Base-by-base conservation (phyloP, 2,888 invertebrate genomes). In the Icerya purchasi region DNA sequence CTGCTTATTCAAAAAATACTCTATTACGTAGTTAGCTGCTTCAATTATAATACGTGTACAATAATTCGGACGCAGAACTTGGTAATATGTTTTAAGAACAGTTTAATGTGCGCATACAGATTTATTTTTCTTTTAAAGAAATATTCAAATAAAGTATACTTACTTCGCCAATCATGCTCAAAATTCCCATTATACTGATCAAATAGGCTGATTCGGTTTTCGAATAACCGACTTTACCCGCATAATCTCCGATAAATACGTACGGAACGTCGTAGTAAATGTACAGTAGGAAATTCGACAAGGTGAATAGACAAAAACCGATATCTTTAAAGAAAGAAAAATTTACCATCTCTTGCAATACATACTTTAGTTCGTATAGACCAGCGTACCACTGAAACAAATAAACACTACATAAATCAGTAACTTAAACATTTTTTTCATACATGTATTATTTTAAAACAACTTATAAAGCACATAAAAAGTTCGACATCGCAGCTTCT, bases 181-280 rank as follows among this genome's bases (percentile, higher is more conserved):
- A 76, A 65, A 88, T 83, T 8, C 90, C 90, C 66, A 93, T 86
- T 57, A 88, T 79, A 14, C 89, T 86, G 63, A 92, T 86, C 60
- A 93, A 77, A 72, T 84, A 83, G 2, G 88, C 86, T 0, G 84
- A 78, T 67, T 83, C 80, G 3, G 80, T 78, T 67, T 84, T 81
- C 63, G 78, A 77, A 70, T 81, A 82, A 22, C 86, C 86, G 54
- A 70, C 69, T 68, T 78, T 77, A 53, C 80, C 77, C 10, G 84
- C 86, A 70, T 82, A 81, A 70, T 92, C 91, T 1, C 86, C 81
- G 65, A 91, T 78, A 74, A 89, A 93, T 65, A 93, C 85, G 71
- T 93, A 93, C 1, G 91, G 90, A 60, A 92, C 87, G 71, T 93
- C 92, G 72, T 86, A 86, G 86, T 91, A 91, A 67, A 86, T 83